Evolutionary conservation across 2,888 invertebrate species (phyloP).

Genomic region (Drosophila mercatorum): DNA sequence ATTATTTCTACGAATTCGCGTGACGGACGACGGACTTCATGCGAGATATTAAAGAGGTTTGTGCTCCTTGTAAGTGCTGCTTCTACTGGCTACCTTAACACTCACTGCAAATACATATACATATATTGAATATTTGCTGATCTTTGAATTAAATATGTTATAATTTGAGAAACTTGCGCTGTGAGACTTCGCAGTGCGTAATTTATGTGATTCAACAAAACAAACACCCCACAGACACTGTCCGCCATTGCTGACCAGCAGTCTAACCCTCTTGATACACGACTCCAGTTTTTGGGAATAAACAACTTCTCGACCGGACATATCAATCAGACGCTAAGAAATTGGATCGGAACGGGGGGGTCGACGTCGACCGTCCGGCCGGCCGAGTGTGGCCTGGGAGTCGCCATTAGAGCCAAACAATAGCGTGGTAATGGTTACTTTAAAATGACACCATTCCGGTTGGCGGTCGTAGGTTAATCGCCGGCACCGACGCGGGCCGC

Average conservation of each 20-base stretch:
- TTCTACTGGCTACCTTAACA: slow-evolving; percentile 29
- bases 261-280: slow-evolving; percentile 7
- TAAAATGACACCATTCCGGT: slow-evolving; percentile 77
- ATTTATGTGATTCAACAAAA: background rate
- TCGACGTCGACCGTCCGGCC: background rate
- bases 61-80: background rate
- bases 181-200: background rate
- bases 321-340: slow-evolving; percentile 73
- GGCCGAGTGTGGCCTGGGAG: slow-evolving; percentile 24
- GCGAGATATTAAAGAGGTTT: slow-evolving; percentile 46
- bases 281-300: slow-evolving; percentile 21
- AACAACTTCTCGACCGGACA: slow-evolving; percentile 39
- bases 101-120: no score
- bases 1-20: slow-evolving; percentile 67
- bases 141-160: background rate
- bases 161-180: background rate
- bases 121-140: no score
- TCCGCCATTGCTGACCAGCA: slow-evolving; percentile 13
- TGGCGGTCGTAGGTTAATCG: slow-evolving; percentile 60
- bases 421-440: slow-evolving; percentile 80
- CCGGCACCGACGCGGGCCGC: slow-evolving; percentile 28
- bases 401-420: slow-evolving; percentile 67
- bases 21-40: slow-evolving; percentile 61
- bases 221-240: slow-evolving; percentile 15
- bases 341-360: slow-evolving; percentile 56